Evolutionary conservation across 2,888 invertebrate species (phyloP), one percentile per base, ranked within the genome.

Genomic region (Cheilosia vulpina): DNA sequence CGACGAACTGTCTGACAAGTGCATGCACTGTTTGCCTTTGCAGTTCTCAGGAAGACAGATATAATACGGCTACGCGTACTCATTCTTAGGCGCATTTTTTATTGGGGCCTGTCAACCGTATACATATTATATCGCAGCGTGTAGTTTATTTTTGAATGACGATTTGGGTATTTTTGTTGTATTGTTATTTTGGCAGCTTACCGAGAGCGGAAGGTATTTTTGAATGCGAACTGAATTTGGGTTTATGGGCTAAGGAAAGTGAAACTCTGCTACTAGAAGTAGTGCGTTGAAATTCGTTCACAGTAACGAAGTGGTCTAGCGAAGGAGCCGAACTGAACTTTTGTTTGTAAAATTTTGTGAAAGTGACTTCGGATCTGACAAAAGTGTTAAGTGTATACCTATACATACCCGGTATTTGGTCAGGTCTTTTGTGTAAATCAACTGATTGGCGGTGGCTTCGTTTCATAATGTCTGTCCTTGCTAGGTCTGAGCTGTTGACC

Each of bases 71-170:
- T 79, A 17, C 27, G 38, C 19, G 31, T 47, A 47, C 45, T 62
- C 73, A 53, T 65, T 27, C 41, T 66, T 78, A 62, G 47, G 57
- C 63, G 53, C 43, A 34, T 58, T 57, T 55, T 55, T 75, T 66
- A 75, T 79, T 79, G 71, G 69, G 65, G 41, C 34, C 75, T 62
- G 84, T 84, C 80, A 84, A 80, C 75, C 75, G 84, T 71, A 69
- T 75, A 50, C 58, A 31, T n/a, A n/a, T n/a, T n/a, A n/a, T n/a
- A n/a, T 31, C 31, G 31, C 15, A 21, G 53, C 45, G 41, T 5
- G 47, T 21, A 57, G 65, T 71, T 80, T 84, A 84, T 84, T 75
- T 84, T 84, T 72, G 65, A 84, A 75, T 83, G 68, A 57, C 38
- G 68, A 63, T 63, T 21, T 34, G 24, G 21, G 11, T 47, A 17